Conservation (phyloP, 37 sponge, comb jelly and placozoan species). For the Aplysina aerophoba region DNA sequence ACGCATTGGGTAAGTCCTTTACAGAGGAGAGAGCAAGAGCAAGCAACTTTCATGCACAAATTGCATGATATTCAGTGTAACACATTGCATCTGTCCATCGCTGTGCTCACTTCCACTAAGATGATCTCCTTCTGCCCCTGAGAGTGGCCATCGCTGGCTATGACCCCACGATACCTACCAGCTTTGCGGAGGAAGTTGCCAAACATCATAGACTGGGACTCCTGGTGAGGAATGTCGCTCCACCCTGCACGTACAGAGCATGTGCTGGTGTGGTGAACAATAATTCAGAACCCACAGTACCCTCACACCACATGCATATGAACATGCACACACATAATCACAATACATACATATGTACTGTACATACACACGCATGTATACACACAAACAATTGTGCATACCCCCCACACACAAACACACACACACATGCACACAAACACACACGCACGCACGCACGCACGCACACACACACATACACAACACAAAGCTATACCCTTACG, state of each 20-base stretch:
- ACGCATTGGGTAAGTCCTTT: constrained; percentile 89
- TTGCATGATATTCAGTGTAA: too few relatives aligned
- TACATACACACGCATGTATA: too few relatives aligned
- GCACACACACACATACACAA: too few relatives aligned
- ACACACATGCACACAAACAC: too few relatives aligned
- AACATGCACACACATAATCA: not conserved
- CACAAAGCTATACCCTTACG: too few relatives aligned
- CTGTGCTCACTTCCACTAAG: constrained; percentile 59
- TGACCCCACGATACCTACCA: constrained; percentile 60
- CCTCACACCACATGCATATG: not conserved
- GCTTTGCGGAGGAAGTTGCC: constrained; percentile 61
- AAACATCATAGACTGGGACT: constrained; percentile 78
- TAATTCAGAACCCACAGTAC: not conserved
- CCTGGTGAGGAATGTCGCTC: constrained; percentile 21
- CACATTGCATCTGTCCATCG: too few relatives aligned
- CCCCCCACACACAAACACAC: too few relatives aligned
- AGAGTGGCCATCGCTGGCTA: constrained; percentile 3
- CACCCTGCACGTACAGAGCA: constrained; percentile 9
- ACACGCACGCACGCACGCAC: too few relatives aligned
- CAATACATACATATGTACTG: too few relatives aligned
- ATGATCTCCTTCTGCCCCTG: constrained; percentile 49
- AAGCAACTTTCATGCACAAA: too few relatives aligned
- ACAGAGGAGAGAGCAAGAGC: not conserved
- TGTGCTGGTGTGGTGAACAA: not conserved
- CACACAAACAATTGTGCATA: too few relatives aligned